phyloP scores from a whole-genome alignment of 2,797 vertebrate genomes.

The Bradypodion ventrale region DNA sequence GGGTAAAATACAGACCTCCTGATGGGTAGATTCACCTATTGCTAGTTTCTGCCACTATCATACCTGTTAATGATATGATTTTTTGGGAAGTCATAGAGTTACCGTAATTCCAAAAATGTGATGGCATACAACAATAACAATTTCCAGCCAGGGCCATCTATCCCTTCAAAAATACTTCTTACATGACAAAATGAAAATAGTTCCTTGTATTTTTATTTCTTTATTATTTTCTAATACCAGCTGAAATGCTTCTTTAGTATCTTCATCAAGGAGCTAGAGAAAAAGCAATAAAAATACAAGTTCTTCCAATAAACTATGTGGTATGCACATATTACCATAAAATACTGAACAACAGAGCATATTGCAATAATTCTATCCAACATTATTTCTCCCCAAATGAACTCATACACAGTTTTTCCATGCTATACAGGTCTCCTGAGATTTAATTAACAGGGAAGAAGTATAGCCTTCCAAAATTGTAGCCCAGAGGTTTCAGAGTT shows the following conservation, averaged over 20 bases:
- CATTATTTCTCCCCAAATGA: slow-evolving; percentile 17
- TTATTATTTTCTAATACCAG: no score
- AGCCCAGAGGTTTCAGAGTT: slow-evolving; percentile 25
- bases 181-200: neutral
- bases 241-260: no score
- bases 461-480: slow-evolving; percentile 23
- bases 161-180: neutral
- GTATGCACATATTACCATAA: slow-evolving; percentile 2
- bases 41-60: no score
- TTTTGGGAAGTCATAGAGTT: no score
- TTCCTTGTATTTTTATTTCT: no score
- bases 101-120: no score
- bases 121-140: no score
- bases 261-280: no score
- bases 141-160: no score
- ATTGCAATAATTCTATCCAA: neutral
- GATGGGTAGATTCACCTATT: neutral
- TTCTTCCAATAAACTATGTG: neutral
- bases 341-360: slow-evolving; percentile 16
- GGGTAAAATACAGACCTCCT: neutral
- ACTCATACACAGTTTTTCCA: slow-evolving; percentile 25
- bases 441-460: slow-evolving; percentile 65
- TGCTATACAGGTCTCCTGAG: slow-evolving; percentile 52
- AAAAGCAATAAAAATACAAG: neutral
- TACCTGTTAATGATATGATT: no score